Base-by-base conservation (phyloP, 2,113 vertebrate genomes). In the Rhineura floridana region DNA sequence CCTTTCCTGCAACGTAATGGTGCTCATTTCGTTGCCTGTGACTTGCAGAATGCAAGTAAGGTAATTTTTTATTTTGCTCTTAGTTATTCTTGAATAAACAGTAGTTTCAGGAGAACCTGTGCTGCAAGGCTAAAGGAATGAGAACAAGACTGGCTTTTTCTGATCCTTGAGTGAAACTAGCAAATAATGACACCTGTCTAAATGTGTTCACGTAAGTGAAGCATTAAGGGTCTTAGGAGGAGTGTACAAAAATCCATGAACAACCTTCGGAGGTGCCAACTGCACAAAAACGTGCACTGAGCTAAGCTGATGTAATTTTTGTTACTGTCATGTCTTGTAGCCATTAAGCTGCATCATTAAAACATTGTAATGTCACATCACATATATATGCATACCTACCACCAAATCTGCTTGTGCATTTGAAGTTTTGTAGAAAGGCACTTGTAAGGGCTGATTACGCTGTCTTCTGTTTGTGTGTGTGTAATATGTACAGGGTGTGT, bases 221-320 rank as follows among this genome's bases (percentile, higher is more conserved):
- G 4, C 4, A 11, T 62, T n/a, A 63, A 81, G 15, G 63, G 85
- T 85, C 42, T n/a, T 70, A 15, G 15, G 36, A 25, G 85, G 82
- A 44, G 39, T 81, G 0, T 67, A 55, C 48, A 28, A 50, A 0
- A 3, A 0, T 11, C 5, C 44, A 1, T 2, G 73, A 30, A 48
- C 44, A 72, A 48, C 46, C 75, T 77, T 77, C 25, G 6, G 19
- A 42, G 0, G 28, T 1, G 0, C 15, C n/a, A 30, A 21, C 8
- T 62, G 7, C 52, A 4, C 81, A 88, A 9, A 0, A 52, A 59
- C 13, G 19, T 7, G 33, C 6, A 13, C 0, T 0, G 69, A 36
- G 62, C 76, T 67, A 30, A 73, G 5, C 8, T 23, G 25, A 2
- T 79, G 33, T 2, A 79, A 79, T 6, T 17, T 79, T 17, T 50